Base-by-base conservation (phyloP, 2,888 invertebrate genomes). In the Arrhopalites spinosus region DNA sequence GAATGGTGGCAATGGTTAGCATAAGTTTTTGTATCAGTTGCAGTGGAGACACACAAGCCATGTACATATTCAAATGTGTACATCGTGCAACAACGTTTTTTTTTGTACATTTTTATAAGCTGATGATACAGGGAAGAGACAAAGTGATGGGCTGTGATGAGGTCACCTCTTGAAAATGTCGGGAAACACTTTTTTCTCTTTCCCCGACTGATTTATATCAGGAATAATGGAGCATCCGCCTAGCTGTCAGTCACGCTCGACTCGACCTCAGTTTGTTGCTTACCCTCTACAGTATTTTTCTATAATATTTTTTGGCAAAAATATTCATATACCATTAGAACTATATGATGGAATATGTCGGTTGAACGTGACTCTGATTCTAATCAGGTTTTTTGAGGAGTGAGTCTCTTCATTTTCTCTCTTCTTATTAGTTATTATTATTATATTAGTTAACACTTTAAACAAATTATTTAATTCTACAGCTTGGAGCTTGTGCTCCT, bases 91-190 rank as follows among this genome's bases (percentile, higher is more conserved):
- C n/a, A n/a, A n/a, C n/a, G n/a, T 53, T 5, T 20, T 53, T 53
- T 53, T 15, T 17, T 15, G 7, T 17, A 36, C 36, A 36, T 36
- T 36, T 36, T 36, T 36, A 36, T 36, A 36, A 36, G 36, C 36
- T 36, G 17, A 17, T 53, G 53, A 20, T 53, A 20, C 53, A 20
- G 53, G 53, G 53, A n/a, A 43, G 64, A 61, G 64, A 64, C 17
- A 43, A 64, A 64, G 27, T 30, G 64, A 64, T 64, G 64, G 64
- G 64, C 29, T 64, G 43, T 20, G 20, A 13, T 64, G 64, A 64
- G 64, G 64, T 64, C 29, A 64, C 36, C 64, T 64, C 64, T 64
- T 64, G 64, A 64, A 43, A n/a, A 64, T 64, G 64, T 64, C 61
- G 29, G 61, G 61, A 63, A 63, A 63, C 61, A 63, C 64, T 64